These are phyloP conservation scores for Ptychobarbus kaznakovi DNA, from an alignment of 2,797 vertebrate species.

Conservation along the genomic window DNA sequence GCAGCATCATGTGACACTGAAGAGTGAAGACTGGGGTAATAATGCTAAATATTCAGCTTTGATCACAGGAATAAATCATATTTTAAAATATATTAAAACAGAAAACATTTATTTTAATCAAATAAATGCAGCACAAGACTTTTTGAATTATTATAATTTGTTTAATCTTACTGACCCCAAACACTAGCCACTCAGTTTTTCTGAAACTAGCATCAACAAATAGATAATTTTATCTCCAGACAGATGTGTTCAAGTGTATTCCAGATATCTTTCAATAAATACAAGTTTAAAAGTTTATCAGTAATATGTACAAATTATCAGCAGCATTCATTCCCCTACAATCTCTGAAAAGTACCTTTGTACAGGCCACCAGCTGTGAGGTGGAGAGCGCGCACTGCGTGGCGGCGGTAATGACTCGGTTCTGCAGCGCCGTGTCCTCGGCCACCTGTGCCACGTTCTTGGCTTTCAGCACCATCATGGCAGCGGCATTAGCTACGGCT, in stretches of 20 bases:
- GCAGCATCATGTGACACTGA: no score
- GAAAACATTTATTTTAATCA: not conserved
- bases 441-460: slow-evolving; percentile 98
- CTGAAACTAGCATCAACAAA: not conserved
- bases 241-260: not conserved
- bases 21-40: no score
- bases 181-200: not conserved
- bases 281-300: not conserved
- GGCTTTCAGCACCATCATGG: slow-evolving; percentile 97
- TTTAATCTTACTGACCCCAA: not conserved
- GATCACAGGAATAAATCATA: not conserved
- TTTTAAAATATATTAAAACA: not conserved
- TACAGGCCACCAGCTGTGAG: slow-evolving; percentile 97
- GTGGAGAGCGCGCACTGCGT: slow-evolving; percentile 98
- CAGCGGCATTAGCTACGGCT: slow-evolving; percentile 97
- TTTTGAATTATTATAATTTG: not conserved
- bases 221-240: not conserved
- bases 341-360: slow-evolving; percentile 83
- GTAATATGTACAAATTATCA: not conserved
- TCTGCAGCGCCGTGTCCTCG: slow-evolving; percentile 93
- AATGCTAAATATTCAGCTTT: not conserved
- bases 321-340: not conserved
- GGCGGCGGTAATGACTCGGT: slow-evolving; percentile 96
- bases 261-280: not conserved
- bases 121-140: not conserved